Conservation (phyloP, 1,140 invertebrate genomes). For the Lordiphosa mommai region DNA sequence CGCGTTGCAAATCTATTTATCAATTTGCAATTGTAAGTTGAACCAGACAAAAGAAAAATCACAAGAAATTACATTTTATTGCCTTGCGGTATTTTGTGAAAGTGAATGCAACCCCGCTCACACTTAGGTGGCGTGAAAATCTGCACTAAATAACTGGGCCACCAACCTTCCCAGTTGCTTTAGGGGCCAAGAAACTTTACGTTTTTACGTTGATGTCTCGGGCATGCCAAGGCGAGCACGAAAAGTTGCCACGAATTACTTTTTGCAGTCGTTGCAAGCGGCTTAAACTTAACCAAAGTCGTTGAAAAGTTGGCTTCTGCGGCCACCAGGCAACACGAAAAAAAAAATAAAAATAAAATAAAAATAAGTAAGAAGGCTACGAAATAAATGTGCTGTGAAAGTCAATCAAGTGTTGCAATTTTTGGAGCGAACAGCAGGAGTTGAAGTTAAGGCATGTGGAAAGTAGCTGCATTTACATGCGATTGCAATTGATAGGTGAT, state of each 20-base stretch:
- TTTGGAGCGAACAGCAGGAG: constrained; percentile 28
- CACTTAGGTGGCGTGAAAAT: constrained; percentile 6
- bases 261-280: constrained; percentile 35
- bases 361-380: constrained; percentile 12
- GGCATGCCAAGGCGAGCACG: too few relatives aligned
- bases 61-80: constrained; percentile 69
- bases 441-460: constrained; percentile 10
- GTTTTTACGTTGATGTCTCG: constrained; percentile 2
- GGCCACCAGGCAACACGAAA: constrained; percentile 18
- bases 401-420: constrained; percentile 74
- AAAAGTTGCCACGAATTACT: constrained; percentile 21
- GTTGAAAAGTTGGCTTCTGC: constrained; percentile 67
- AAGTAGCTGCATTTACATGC: constrained; percentile 39
- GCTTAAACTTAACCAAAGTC: constrained; percentile 71
- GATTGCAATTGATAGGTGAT: constrained; percentile 50
- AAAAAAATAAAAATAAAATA: neutral
- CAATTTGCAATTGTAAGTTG: constrained; percentile 65
- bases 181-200: constrained; percentile 1
- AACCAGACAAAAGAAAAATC: constrained; percentile 65
- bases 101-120: constrained; percentile 8
- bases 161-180: neutral
- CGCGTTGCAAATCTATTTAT: constrained; percentile 64
- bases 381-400: constrained; percentile 74
- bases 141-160: constrained; percentile 13
- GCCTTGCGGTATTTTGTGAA: constrained; percentile 24